Percentiles rank a stretch among this genome's conserved stretches.
These are phyloP conservation scores for Trinorchestia longiramus DNA, from an alignment of 1,140 invertebrate genomes.

Conservation along the genomic window DNA sequence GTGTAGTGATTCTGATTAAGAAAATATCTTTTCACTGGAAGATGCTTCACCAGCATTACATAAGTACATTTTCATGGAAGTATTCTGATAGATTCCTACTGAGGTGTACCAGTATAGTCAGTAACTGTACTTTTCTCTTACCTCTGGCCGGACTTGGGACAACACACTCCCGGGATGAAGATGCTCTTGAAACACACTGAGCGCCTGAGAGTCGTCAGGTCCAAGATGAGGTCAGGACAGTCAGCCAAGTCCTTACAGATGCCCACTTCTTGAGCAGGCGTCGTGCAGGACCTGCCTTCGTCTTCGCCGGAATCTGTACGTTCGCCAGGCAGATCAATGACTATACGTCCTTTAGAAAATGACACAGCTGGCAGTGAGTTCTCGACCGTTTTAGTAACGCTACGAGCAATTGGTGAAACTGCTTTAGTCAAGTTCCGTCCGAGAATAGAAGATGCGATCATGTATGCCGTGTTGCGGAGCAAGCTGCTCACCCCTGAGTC, in stretches of 20 bases:
- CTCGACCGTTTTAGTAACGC: constrained; percentile 25
- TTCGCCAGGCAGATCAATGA: constrained; percentile 67
- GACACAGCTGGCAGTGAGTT: constrained; percentile 11
- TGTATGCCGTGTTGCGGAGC: constrained; percentile 27
- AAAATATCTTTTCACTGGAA: no score
- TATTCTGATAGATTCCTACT: not conserved
- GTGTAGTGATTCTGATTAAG: no score
- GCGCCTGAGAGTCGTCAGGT: constrained; percentile 83
- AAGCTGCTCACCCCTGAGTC: constrained; percentile 4
- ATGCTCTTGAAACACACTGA: constrained; percentile 92
- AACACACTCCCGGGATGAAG: constrained; percentile 92
- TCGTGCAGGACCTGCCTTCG: constrained; percentile 77
- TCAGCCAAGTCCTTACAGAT: constrained; percentile 89
- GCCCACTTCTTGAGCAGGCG: constrained; percentile 82
- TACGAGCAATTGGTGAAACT: constrained; percentile 21
- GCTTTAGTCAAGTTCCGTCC: constrained; percentile 16
- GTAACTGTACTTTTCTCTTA: constrained; percentile 56
- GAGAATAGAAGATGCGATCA: not conserved
- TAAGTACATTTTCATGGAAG: not conserved
- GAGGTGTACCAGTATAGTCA: not conserved
- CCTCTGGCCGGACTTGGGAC: constrained; percentile 75
- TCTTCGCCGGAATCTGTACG: constrained; percentile 64
- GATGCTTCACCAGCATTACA: no score
- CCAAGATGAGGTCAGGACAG: constrained; percentile 87
- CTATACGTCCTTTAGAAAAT: constrained; percentile 68